Conservation (phyloP, 2,797 vertebrate genomes). For the Gymnocypris eckloni region DNA sequence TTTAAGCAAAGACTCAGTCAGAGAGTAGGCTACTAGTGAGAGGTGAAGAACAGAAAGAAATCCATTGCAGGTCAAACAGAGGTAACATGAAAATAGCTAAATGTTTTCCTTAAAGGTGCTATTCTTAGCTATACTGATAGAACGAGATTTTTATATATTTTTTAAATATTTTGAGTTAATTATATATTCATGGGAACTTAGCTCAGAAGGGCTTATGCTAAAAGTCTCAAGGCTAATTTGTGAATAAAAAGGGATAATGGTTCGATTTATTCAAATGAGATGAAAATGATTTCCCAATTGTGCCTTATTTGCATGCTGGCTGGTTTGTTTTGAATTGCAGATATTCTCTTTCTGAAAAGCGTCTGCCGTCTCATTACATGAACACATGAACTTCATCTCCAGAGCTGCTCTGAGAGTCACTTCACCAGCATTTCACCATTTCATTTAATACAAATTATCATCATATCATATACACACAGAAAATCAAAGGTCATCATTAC, state of each 20-base stretch:
- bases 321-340: conserved; percentile 15
- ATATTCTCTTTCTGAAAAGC: conserved; percentile 14
- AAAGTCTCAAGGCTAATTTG: conserved; percentile 35
- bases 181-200: conserved; percentile 9
- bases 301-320: conserved; percentile 16
- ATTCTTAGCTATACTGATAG: background rate
- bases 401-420: background rate
- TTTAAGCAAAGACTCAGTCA: conserved; percentile 43
- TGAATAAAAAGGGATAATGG: conserved; percentile 35
- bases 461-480: background rate
- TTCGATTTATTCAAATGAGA: conserved; percentile 34
- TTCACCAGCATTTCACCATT: background rate
- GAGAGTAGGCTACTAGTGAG: conserved; percentile 18
- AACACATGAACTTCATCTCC: background rate
- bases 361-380: background rate
- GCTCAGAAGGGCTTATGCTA: conserved; percentile 9
- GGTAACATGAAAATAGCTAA: conserved; percentile 22
- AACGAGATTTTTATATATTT: no score
- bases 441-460: background rate
- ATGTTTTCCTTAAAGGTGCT: conserved; percentile 1
- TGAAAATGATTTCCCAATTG: conserved; percentile 3
- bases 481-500: background rate
- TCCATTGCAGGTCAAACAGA: conserved; percentile 35
- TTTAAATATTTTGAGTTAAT: conserved; percentile 29
- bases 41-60: conserved; percentile 18